phyloP scores from a whole-genome alignment of 2,888 invertebrate genomes.

The Acleris laterana region DNA sequence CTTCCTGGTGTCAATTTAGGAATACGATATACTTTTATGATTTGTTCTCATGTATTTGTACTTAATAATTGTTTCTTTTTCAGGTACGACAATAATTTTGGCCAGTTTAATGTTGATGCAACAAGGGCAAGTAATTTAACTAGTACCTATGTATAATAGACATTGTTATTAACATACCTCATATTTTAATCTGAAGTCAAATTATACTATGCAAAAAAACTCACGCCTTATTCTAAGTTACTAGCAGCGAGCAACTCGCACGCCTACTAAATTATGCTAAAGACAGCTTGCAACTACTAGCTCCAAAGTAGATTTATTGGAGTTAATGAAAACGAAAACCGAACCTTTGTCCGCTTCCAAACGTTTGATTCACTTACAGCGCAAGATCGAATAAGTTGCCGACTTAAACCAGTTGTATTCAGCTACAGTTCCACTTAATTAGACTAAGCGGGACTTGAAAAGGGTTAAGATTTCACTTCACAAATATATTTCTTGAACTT shows the following conservation, averaged over 20 bases:
- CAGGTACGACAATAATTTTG: neutral
- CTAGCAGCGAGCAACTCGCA: constrained; percentile 12
- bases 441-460: constrained; percentile 21
- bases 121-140: neutral
- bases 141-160: no score
- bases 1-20: no score
- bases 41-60: no score
- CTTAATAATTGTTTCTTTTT: neutral
- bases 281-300: constrained; percentile 43
- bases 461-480: constrained; percentile 9
- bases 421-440: constrained; percentile 20
- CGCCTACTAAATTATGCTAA: neutral
- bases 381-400: constrained; percentile 20
- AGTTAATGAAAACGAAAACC: constrained; percentile 64
- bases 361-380: constrained; percentile 34
- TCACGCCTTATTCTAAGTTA: no score
- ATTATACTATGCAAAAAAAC: no score
- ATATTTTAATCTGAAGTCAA: no score
- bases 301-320: constrained; percentile 53
- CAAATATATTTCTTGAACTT: neutral
- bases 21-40: no score
- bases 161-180: no score
- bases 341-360: constrained; percentile 39
- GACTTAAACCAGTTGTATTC: constrained; percentile 29
- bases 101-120: neutral